A percentile compares a stretch with the other conserved stretches of the same genome.
Conservation (phyloP, 2,888 invertebrate genomes). For the Cheilosia scutellata region DNA sequence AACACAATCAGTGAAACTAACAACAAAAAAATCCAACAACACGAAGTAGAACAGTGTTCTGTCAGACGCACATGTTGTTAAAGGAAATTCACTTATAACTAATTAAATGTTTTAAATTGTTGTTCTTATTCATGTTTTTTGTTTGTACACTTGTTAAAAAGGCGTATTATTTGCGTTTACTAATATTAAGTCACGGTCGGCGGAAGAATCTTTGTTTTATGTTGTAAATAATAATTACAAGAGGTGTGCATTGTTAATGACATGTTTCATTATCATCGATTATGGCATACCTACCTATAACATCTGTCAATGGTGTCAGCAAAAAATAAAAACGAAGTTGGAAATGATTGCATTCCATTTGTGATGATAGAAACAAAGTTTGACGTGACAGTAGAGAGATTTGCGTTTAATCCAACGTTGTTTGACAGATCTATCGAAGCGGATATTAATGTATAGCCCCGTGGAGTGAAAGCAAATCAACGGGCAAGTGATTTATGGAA, state of each 20-base stretch:
- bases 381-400: neutral
- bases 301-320: too few species aligned
- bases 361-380: too few species aligned
- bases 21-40: neutral
- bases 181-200: neutral
- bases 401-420: neutral
- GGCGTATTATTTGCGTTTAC: neutral
- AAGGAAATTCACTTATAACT: neutral
- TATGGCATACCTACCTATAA: too few species aligned
- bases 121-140: neutral
- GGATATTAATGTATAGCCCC: neutral
- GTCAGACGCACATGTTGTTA: constrained; percentile 5
- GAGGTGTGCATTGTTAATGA: too few species aligned
- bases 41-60: constrained; percentile 11
- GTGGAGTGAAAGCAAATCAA: neutral
- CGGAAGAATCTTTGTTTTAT: neutral
- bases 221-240: too few species aligned
- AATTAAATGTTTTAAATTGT: constrained; percentile 14
- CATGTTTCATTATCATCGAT: too few species aligned
- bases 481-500: neutral
- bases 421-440: neutral
- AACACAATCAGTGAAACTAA: neutral
- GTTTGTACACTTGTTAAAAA: neutral
- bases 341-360: too few species aligned
- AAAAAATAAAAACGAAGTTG: too few species aligned